Conservation (phyloP, 2,888 invertebrate genomes). For the Nineta flava region DNA sequence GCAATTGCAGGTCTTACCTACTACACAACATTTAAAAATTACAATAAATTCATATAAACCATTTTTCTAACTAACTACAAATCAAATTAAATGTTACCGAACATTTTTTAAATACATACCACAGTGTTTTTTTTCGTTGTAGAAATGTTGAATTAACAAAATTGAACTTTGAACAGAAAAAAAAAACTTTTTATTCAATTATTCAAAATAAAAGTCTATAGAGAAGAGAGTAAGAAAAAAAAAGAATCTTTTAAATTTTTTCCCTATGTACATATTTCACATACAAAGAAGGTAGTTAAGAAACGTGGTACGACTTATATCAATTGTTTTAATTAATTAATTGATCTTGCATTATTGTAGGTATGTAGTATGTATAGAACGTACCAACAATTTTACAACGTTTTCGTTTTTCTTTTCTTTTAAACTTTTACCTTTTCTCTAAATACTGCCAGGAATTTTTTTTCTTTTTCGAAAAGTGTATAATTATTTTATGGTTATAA, state of each 20-base stretch:
- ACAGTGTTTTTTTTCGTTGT: background rate
- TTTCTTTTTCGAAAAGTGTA: too few species aligned
- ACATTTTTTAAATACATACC: background rate
- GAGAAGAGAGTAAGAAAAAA: too few species aligned
- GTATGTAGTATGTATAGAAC: too few species aligned
- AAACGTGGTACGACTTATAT: constrained; percentile 6
- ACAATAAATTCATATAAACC: too few species aligned
- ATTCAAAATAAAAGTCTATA: background rate
- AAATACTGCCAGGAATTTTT: too few species aligned
- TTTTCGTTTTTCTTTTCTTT: too few species aligned
- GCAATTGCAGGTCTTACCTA: too few species aligned
- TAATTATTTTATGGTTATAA: too few species aligned
- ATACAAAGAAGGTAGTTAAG: background rate
- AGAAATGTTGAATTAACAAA: background rate
- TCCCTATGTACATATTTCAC: too few species aligned
- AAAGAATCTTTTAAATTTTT: background rate
- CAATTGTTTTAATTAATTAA: constrained; percentile 8
- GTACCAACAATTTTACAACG: too few species aligned
- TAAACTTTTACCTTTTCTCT: too few species aligned
- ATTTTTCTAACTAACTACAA: background rate
- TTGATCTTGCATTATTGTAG: background rate
- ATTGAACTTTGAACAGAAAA: background rate
- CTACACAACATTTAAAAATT: too few species aligned
- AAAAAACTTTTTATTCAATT: background rate
- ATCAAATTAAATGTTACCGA: background rate